A percentile compares a stretch with the other conserved stretches of the same genome.
Conservation (phyloP, 2,888 invertebrate genomes). For the Rambutsinella grinnellia region DNA sequence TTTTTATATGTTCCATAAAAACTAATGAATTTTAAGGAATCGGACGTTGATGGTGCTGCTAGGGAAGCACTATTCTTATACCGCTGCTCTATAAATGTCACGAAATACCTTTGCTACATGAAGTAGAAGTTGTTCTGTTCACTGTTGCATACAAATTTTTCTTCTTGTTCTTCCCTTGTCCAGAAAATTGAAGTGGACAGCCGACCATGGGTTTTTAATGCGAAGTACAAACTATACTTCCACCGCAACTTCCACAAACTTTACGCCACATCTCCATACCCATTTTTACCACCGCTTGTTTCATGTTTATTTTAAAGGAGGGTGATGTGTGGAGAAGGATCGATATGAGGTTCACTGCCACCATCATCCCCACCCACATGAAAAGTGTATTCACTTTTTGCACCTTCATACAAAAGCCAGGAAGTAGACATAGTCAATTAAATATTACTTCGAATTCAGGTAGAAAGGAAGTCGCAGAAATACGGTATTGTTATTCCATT, state of each 20-base stretch:
- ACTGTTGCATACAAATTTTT: not conserved
- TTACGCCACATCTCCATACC: too few species aligned
- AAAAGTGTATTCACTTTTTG: not conserved
- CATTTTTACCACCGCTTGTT: not conserved
- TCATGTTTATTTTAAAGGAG: not conserved
- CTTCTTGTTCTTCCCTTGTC: not conserved
- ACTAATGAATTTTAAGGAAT: too few species aligned
- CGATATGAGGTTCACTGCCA: not conserved
- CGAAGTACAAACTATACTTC: not conserved
- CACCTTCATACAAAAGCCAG: slow-evolving; percentile 13
- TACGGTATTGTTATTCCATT: not conserved
- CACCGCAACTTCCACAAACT: not conserved
- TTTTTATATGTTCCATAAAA: not conserved
- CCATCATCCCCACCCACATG: not conserved
- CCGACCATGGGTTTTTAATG: not conserved
- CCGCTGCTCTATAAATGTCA: not conserved
- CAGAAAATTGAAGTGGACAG: not conserved
- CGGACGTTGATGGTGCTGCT: not conserved
- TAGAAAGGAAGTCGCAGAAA: too few species aligned
- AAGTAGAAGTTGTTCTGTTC: not conserved
- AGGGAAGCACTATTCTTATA: not conserved
- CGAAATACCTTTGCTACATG: not conserved
- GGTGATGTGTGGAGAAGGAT: too few species aligned
- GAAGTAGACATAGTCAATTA: slow-evolving; percentile 9
- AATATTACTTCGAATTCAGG: too few species aligned